Conservation (phyloP, 92 coral and sea anemone species). For the Bergia puertoricense region DNA sequence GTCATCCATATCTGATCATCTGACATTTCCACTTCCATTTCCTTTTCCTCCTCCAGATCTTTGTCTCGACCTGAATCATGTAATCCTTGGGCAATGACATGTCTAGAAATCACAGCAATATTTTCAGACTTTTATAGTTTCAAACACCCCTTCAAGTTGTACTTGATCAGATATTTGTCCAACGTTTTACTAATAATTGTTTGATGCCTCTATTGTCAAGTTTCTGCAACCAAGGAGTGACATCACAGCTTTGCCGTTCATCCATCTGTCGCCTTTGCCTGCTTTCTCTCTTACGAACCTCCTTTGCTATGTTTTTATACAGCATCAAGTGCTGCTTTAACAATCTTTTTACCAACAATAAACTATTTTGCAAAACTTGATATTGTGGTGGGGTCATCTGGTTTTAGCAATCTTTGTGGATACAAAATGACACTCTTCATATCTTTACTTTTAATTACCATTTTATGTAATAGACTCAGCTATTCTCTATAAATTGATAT, state of each 20-base stretch:
- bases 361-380: constrained; percentile 22
- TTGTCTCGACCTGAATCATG: constrained; percentile 25
- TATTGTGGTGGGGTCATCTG: constrained; percentile 28
- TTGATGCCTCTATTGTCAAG: constrained; percentile 35
- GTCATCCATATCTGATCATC: constrained; percentile 39
- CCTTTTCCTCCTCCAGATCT: constrained; percentile 4
- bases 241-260: constrained; percentile 39
- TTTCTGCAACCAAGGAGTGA: constrained; percentile 36
- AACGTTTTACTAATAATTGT: constrained; percentile 25
- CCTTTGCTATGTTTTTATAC: constrained; percentile 11
- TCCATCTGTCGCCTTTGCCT: constrained; percentile 21
- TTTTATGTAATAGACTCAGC: too few relatives aligned
- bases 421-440: too few relatives aligned
- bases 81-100: constrained; percentile 24
- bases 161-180: constrained; percentile 41
- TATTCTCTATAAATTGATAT: too few relatives aligned
- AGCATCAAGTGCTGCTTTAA: constrained; percentile 34
- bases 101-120: constrained; percentile 38
- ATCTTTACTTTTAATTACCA: too few relatives aligned
- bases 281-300: constrained; percentile 30
- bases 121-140: constrained; percentile 41
- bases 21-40: constrained; percentile 20
- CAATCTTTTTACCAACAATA: constrained; percentile 26
- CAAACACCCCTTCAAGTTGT: constrained; percentile 38
- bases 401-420: background rate